Evolutionary conservation across 1,140 invertebrate genomes (phyloP).

Genomic region (Cyclargus thomasi): DNA sequence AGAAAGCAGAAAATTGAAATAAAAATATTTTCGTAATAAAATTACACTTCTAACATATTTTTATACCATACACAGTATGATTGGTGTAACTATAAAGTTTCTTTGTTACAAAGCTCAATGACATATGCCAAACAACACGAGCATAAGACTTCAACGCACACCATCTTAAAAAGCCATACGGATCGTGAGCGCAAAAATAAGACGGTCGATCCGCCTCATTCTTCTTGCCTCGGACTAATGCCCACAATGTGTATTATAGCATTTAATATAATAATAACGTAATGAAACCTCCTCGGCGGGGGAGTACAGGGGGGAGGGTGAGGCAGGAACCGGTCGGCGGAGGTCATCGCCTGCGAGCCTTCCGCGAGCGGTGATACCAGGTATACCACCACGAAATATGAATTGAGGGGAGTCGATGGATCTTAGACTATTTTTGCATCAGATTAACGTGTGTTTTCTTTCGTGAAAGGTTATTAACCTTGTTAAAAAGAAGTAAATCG

Average conservation of each 20-base stretch:
- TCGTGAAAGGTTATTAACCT: too few relatives aligned
- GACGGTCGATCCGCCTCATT: conserved; percentile 42
- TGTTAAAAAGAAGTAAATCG: too few relatives aligned
- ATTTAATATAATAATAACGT: conserved; percentile 75
- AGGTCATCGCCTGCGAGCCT: conserved; percentile 71
- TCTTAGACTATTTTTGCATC: neutral
- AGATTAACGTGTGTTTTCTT: too few relatives aligned
- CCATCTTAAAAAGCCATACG: conserved; percentile 31
- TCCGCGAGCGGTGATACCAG: conserved; percentile 63
- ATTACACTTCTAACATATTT: too few relatives aligned
- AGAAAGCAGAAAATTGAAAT: too few relatives aligned
- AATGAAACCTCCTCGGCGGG: conserved; percentile 67
- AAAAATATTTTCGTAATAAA: too few relatives aligned
- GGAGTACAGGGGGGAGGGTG: conserved; percentile 32
- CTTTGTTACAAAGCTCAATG: too few relatives aligned
- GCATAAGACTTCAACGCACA: neutral
- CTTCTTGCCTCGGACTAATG: conserved; percentile 62
- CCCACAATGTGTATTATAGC: conserved; percentile 72
- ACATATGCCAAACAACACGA: neutral
- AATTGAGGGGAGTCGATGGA: conserved; percentile 6
- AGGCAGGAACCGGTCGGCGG: conserved; percentile 61
- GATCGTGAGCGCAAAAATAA: conserved; percentile 38
- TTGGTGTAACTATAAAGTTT: too few relatives aligned
- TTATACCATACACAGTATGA: too few relatives aligned
- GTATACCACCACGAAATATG: conserved; percentile 3